phyloP scores from a whole-genome alignment of 2,113 vertebrate genomes.

The Chloebia gouldiae region DNA sequence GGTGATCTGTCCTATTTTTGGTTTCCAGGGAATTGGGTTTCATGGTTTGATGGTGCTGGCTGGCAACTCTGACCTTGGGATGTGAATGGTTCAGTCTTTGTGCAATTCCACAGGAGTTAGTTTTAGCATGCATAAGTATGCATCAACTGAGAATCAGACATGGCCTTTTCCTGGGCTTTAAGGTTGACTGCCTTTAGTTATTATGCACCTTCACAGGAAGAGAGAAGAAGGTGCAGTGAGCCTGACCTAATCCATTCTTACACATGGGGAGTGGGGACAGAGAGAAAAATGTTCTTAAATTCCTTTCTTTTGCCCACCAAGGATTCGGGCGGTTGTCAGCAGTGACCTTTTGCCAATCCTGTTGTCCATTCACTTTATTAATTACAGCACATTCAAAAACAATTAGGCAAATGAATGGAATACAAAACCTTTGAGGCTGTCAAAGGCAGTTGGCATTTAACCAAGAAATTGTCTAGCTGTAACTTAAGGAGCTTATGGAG shows the following conservation, averaged over 20 bases:
- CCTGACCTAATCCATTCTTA: constrained; percentile 13
- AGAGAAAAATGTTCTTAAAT: not conserved
- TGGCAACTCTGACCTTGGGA: constrained; percentile 32
- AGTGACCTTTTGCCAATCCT: not conserved
- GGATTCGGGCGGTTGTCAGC: not conserved
- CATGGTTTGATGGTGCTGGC: not conserved
- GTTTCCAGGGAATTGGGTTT: constrained; percentile 27
- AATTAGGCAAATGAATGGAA: not conserved
- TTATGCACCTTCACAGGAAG: not conserved
- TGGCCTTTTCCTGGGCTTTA: not conserved
- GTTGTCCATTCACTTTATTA: not conserved
- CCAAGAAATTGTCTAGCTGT: not conserved
- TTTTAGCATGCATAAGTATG: constrained; percentile 3
- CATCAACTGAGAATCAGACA: not conserved
- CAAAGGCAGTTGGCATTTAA: not conserved
- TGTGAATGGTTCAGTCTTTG: not conserved
- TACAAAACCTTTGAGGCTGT: not conserved
- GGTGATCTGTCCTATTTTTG: not conserved
- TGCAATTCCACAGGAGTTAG: not conserved
- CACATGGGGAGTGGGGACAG: not conserved
- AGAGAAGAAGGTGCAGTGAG: not conserved
- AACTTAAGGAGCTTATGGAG: not conserved
- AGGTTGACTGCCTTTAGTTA: constrained; percentile 14
- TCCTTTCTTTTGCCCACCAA: not conserved
- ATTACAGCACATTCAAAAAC: not conserved